phyloP scores from a whole-genome alignment of 1,140 invertebrate genomes.

The Dinoponera quadriceps region DNA sequence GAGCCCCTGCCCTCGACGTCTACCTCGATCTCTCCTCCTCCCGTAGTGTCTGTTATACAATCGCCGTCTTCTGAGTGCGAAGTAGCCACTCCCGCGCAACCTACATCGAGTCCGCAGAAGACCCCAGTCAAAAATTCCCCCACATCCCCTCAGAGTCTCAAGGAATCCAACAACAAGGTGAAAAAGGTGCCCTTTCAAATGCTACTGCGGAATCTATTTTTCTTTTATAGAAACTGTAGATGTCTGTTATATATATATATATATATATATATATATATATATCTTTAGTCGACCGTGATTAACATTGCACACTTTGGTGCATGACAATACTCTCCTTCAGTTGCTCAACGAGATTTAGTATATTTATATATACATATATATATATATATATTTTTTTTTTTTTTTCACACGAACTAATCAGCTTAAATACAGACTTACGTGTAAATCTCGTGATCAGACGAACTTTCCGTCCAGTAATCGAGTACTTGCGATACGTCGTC shows the following conservation, averaged over 20 bases:
- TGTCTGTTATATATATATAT: no score
- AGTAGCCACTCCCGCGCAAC: constrained; percentile 81
- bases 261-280: no score
- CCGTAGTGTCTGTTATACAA: constrained; percentile 84
- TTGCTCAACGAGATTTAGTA: constrained; percentile 46
- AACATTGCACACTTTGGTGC: constrained; percentile 58
- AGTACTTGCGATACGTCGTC: neutral
- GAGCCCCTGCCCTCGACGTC: constrained; percentile 86
- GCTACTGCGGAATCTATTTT: constrained; percentile 62
- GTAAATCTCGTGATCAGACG: neutral
- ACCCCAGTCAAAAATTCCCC: constrained; percentile 85
- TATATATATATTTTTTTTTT: no score
- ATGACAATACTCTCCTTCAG: constrained; percentile 36
- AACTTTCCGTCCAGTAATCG: neutral
- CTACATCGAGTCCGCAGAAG: constrained; percentile 83
- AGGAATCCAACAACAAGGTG: constrained; percentile 87
- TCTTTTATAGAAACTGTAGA: constrained; percentile 57
- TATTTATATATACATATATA: constrained; percentile 15
- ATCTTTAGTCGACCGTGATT: constrained; percentile 35
- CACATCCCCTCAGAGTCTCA: constrained; percentile 87
- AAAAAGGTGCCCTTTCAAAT: constrained; percentile 87
- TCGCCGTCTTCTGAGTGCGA: constrained; percentile 81
- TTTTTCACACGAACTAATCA: constrained; percentile 16
- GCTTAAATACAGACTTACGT: constrained; percentile 36
- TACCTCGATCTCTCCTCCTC: constrained; percentile 84